Evolutionary conservation across 2,113 vertebrate species (phyloP), one percentile per base, ranked within the genome.

Genomic region (Lamprotornis superbus): DNA sequence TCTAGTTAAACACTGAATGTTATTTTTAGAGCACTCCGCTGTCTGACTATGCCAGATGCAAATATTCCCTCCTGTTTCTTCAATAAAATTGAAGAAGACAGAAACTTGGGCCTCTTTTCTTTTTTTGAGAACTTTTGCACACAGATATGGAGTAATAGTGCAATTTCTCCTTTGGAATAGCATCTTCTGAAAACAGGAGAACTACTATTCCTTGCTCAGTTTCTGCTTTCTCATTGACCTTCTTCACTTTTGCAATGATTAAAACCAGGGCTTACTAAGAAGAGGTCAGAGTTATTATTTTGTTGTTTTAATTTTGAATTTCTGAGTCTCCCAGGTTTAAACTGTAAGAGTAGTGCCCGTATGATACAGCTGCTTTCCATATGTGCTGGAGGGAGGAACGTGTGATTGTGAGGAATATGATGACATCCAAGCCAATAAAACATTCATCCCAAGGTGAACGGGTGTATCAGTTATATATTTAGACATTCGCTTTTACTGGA

Each of bases 381-480:
- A 95, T 96, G 95, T 91, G 37, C 64, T 88, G 76, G 65, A 73
- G 52, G 60, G 60, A 85, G 39, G 47, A 86, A 81, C 40, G 64
- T 86, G 71, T 90, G 89, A 95, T 83, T 95, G 44, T 94, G 87
- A 95, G 27, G 82, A 94, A 55, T 75, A 84, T 64, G 84, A 91
- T 95, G 95, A 95, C 91, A 94, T 95, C 87, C 31, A 12, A 93
- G 85, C 33, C 17, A 76, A 92, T 94, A 93, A 95, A 95, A 86
- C 91, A 93, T 95, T 86, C 79, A 77, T 95, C 82, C 78, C 84
- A 94, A 97, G 87, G 97, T 97, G 91, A 94, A 92, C 1, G 87
- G 86, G 94, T 92, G 60, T 96, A 96, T 95, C 95, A 92, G 91
- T 91, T 95, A 95, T 83, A 91, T 87, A 93, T 95, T 96, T 91